Base-by-base conservation (phyloP, 2,888 invertebrate genomes). In the Phragmatobia fuliginosa region DNA sequence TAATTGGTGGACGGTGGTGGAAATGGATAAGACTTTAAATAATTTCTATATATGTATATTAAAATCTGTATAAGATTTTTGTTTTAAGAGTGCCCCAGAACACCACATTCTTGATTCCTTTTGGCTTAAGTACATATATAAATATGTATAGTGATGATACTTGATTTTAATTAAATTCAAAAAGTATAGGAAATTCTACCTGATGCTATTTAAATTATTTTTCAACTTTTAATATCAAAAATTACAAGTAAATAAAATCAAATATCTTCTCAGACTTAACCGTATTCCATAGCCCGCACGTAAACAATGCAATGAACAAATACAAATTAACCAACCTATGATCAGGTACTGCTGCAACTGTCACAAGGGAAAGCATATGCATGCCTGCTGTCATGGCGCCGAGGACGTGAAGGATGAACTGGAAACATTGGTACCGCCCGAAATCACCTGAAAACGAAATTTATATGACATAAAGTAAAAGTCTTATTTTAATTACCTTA, bases 331-430 rank as follows among this genome's bases (percentile, higher is more conserved):
- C 92, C 75, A 91, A 96, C 94, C 95, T 93, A 91, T 98, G 97
- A 58, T 97, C 96, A 1, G 98, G 98, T 64, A 97, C 97, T 21
- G 97, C 97, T 1, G 97, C 97, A 0, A 98, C 97, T 1, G 97
- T 98, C 16, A 97, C 96, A 69, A 98, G 89, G 0, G 97, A 97
- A 74, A 98, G 90, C 98, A 98, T 98, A 87, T 98, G 98, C 85
- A 97, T 92, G 18, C 98, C 98, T 2, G 98, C 98, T 0, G 97
- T 97, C 82, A 98, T 91, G 0, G 97, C 98, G 14, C 97, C 96
- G 60, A 98, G 89, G 67, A 98, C 96, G 88, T 98, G 98, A 0
- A 98, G 95, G 59, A 96, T 92, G 88, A 97, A 98, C 90, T 98
- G 98, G 91, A 96, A 96, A 78, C 96, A 96, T 92, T 98, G 98